Evolutionary conservation across 1,140 invertebrate species (phyloP).

Genomic region (Nasonia vitripennis): DNA sequence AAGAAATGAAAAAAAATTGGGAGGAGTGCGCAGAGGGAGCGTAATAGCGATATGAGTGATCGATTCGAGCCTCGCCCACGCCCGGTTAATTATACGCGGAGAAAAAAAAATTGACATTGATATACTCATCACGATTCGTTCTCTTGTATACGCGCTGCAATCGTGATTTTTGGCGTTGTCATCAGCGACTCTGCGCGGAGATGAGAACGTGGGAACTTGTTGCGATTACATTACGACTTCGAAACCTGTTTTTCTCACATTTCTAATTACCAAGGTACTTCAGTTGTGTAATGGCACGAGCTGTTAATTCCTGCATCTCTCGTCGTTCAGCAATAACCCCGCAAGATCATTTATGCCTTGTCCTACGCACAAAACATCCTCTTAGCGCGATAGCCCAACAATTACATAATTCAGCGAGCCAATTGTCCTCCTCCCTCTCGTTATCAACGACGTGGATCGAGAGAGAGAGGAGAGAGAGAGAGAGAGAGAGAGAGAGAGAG

Average conservation of each 20-base stretch:
- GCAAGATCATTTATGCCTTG: neutral
- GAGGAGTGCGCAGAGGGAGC: neutral
- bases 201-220: too few species aligned
- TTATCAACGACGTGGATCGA: neutral
- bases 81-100: neutral
- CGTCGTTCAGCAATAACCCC: neutral
- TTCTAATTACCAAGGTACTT: too few species aligned
- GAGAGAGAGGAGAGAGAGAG: too few species aligned
- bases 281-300: too few species aligned
- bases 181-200: neutral
- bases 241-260: too few species aligned
- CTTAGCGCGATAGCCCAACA: neutral
- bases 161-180: neutral
- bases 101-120: constrained; percentile 2
- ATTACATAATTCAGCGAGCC: constrained; percentile 35
- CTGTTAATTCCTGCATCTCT: too few species aligned
- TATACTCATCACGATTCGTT: neutral
- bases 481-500: too few species aligned
- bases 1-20: neutral
- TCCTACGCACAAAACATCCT: neutral
- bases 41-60: neutral
- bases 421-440: constrained; percentile 35
- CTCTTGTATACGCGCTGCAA: neutral
- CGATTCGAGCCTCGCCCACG: neutral
- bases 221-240: too few species aligned